Conservation (phyloP, 2,888 invertebrate genomes). For the Chrysolina haemoptera region DNA sequence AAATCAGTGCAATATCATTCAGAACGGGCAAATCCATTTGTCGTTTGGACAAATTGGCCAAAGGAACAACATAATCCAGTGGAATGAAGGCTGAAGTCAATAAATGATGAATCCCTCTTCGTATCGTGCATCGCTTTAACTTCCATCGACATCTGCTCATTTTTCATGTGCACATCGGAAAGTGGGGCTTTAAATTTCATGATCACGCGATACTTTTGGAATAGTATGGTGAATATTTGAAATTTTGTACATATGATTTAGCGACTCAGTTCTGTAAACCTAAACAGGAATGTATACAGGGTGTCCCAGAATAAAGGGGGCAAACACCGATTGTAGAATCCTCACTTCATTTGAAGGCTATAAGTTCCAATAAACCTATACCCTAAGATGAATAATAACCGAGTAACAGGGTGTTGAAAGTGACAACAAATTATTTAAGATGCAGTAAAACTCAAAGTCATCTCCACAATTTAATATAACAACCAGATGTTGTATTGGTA, state of each 20-base stretch:
- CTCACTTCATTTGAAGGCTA: too few species aligned
- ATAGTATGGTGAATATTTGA: not conserved
- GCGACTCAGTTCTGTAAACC: too few species aligned
- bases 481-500: too few species aligned
- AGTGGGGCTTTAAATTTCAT: not conserved
- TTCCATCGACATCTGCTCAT: slow-evolving; percentile 2
- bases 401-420: too few species aligned
- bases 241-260: not conserved
- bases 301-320: too few species aligned
- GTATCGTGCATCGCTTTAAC: not conserved
- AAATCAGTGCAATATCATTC: not conserved
- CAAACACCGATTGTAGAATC: too few species aligned
- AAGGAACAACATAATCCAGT: not conserved
- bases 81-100: not conserved
- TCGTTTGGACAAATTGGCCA: not conserved
- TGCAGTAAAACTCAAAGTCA: too few species aligned
- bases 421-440: too few species aligned
- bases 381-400: too few species aligned
- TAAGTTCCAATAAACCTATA: too few species aligned
- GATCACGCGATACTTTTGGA: not conserved
- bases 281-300: too few species aligned
- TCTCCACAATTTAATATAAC: too few species aligned
- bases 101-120: not conserved
- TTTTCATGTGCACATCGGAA: not conserved
- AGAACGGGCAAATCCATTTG: not conserved